Base-by-base conservation (phyloP, 2,113 vertebrate species). In the Mus pahari region DNA sequence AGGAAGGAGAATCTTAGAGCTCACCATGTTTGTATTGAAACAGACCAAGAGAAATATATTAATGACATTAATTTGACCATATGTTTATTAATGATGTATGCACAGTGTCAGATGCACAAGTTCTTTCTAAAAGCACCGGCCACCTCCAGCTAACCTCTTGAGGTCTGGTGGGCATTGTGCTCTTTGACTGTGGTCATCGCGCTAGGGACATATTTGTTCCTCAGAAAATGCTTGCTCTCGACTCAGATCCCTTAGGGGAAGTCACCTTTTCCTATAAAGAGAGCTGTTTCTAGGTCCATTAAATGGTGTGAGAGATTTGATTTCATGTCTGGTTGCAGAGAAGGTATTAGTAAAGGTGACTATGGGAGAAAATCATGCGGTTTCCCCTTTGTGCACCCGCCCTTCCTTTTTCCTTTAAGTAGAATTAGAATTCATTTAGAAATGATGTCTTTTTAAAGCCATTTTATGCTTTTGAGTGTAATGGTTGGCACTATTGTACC, bases 241-340 rank as follows among this genome's bases (percentile, higher is more conserved):
- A 89, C n/a, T 93, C 55, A 74, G 92, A 95, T 86, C 22, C 64
- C 62, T 93, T 58, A 95, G 48, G 64, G 92, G 50, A 39, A 73
- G 1, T 42, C 48, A 78, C 28, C 48, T 91, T 71, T 92, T 88
- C 64, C 55, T 78, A 1, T 71, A 62, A 83, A 83, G 83, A 94
- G 36, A 12, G n/a, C 45, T 20, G 55, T 48, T 71, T 70, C 82
- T 70, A 74, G 50, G 17, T 92, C 6, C 28, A 50, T 92, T 91
- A 96, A 95, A 50, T 92, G 62, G 7, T 86, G 87, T 60, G 86
- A 71, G 39, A 87, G n/a, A 77, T 90, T 5, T 55, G 66, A 53
- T 58, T 55, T 82, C 55, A 50, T 82, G 64, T 24, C 82, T 75
- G 12, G 26, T 42, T 84, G 16, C 74, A 86, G 91, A n/a, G 60